Evolutionary conservation across 2,888 invertebrate genomes (phyloP).

Genomic region (Cryptus viduatorius): DNA sequence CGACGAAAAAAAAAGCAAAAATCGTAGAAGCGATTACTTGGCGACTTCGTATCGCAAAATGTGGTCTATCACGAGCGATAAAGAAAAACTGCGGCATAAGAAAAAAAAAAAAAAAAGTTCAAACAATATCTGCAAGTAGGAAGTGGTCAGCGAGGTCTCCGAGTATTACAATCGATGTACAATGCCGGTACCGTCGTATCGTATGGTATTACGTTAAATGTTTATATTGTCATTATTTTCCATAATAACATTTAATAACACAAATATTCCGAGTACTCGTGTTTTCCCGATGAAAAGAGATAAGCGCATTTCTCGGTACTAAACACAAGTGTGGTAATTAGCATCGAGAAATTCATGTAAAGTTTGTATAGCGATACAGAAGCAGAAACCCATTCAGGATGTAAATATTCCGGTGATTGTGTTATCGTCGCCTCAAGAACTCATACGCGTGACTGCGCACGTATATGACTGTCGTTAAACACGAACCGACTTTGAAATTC

Average conservation of each 20-base stretch:
- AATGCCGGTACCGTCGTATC: neutral
- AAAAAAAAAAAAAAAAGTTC: neutral
- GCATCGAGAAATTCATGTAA: neutral
- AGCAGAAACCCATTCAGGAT: conserved; percentile 48
- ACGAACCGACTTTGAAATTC: neutral
- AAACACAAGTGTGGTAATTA: neutral
- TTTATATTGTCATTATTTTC: neutral
- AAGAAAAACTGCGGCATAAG: neutral
- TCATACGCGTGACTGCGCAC: neutral
- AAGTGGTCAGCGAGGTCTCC: conserved; percentile 6
- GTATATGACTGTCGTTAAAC: conserved; percentile 17
- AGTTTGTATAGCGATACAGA: neutral
- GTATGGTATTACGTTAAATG: too few relatives aligned
- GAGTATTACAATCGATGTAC: neutral
- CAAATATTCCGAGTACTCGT: neutral
- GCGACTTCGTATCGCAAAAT: neutral
- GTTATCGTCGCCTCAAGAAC: conserved; percentile 57
- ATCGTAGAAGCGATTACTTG: neutral
- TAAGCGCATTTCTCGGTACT: conserved; percentile 3
- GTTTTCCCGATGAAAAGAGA: neutral
- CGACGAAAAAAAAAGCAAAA: neutral
- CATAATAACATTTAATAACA: conserved; percentile 4
- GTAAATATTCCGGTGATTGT: conserved; percentile 66
- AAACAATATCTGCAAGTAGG: neutral
- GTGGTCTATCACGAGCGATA: too few relatives aligned